Percentiles rank a stretch among this genome's conserved stretches.
phyloP scores from a whole-genome alignment of 2,113 vertebrate genomes.

The Limnothrissa miodon region DNA sequence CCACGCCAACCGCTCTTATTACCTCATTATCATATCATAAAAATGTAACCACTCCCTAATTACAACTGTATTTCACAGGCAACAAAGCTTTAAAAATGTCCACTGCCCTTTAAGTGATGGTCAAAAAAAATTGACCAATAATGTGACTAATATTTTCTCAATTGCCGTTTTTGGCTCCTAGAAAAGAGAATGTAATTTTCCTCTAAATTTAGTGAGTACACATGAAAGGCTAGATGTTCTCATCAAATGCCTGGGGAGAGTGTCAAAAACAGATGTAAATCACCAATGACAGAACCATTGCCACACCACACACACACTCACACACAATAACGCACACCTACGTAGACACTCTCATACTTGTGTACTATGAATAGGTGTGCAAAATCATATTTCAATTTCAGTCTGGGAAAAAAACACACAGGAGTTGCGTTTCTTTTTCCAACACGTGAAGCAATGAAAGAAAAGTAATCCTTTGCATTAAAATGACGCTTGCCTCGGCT shows the following conservation, averaged over 20 bases:
- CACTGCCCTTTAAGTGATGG: neutral
- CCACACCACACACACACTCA: neutral
- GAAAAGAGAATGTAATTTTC: neutral
- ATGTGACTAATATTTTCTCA: conserved; percentile 13
- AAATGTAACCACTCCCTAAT: neutral
- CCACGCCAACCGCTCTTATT: neutral
- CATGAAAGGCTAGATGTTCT: neutral
- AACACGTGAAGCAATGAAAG: neutral
- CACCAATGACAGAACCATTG: neutral
- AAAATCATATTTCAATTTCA: neutral
- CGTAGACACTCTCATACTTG: neutral
- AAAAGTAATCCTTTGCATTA: neutral
- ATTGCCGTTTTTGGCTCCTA: neutral
- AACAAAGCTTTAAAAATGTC: neutral
- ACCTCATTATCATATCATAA: neutral
- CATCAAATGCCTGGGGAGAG: neutral
- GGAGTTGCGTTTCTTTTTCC: neutral
- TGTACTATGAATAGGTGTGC: neutral
- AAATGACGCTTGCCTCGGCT: neutral
- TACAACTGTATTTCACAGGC: neutral
- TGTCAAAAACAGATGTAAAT: neutral
- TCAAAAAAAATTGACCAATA: neutral
- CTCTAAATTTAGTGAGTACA: neutral
- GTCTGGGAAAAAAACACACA: neutral
- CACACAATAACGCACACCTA: neutral